Percentiles rank a stretch among this genome's conserved stretches.
Evolutionary conservation across 2,113 vertebrate genomes (phyloP).

Genomic region (Protobothrops flavoviridis): DNA sequence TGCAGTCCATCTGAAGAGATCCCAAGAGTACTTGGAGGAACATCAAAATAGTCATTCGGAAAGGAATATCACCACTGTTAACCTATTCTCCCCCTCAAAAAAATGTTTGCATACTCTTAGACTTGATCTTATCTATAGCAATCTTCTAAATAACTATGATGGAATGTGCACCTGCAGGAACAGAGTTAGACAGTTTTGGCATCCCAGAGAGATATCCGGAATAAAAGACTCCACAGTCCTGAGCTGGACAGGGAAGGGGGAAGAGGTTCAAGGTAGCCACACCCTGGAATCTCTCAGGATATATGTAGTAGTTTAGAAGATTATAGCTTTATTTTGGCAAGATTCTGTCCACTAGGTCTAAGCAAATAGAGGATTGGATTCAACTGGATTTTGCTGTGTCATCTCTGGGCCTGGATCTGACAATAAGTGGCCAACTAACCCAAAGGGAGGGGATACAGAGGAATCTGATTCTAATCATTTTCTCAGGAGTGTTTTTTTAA

Average conservation of each 20-base stretch:
- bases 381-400: not conserved
- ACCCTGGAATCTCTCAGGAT: not conserved
- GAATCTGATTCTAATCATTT: not conserved
- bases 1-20: not conserved
- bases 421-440: not conserved
- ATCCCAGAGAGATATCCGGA: not conserved
- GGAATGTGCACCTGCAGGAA: not conserved
- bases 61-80: not conserved
- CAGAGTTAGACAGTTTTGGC: not conserved
- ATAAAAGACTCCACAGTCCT: not conserved
- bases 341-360: not conserved
- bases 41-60: not conserved
- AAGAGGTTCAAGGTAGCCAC: not conserved
- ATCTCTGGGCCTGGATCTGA: not conserved
- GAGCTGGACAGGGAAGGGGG: not conserved
- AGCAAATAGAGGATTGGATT: not conserved
- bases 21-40: not conserved
- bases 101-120: not conserved
- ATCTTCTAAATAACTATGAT: not conserved
- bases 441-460: not conserved
- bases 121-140: not conserved
- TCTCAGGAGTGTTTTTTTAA: not conserved
- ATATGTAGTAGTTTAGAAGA: not conserved
- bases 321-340: not conserved
- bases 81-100: not conserved